Evolutionary conservation across 2,888 invertebrate species (phyloP).

Genomic region (Dryadula phaetusa): DNA sequence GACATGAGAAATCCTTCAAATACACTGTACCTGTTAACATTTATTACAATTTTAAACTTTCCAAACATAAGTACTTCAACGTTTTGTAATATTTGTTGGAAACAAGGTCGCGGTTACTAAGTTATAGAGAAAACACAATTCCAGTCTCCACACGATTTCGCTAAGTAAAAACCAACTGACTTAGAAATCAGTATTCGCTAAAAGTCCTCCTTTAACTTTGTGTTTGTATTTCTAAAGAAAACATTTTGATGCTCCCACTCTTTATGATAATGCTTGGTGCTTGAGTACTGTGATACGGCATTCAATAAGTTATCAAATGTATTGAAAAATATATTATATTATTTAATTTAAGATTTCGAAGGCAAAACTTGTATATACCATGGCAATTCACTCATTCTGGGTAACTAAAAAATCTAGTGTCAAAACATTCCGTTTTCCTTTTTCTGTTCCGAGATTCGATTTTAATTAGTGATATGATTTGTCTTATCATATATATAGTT

Average conservation of each 20-base stretch:
- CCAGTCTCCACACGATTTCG: constrained; percentile 29
- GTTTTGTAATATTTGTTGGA: constrained; percentile 3
- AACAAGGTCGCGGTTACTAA: constrained; percentile 43
- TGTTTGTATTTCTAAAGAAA: constrained; percentile 54
- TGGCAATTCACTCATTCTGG: too few species aligned
- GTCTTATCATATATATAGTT: too few species aligned
- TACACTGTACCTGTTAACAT: neutral
- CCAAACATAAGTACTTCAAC: neutral
- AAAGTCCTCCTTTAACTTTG: constrained; percentile 36
- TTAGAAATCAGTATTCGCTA: constrained; percentile 30
- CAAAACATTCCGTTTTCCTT: too few species aligned
- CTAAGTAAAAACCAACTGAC: constrained; percentile 35
- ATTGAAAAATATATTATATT: too few species aligned
- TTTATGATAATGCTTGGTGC: constrained; percentile 50
- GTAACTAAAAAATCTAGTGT: too few species aligned
- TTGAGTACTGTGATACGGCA: constrained; percentile 35
- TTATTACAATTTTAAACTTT: neutral
- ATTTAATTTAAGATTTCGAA: too few species aligned
- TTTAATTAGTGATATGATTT: too few species aligned
- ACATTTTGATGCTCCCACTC: constrained; percentile 54
- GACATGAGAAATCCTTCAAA: neutral
- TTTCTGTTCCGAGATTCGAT: too few species aligned
- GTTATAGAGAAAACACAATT: constrained; percentile 27
- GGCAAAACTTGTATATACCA: too few species aligned
- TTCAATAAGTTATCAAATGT: constrained; percentile 22